Conservation (phyloP, 1,140 invertebrate species). For the Drosophila jambulina region DNA sequence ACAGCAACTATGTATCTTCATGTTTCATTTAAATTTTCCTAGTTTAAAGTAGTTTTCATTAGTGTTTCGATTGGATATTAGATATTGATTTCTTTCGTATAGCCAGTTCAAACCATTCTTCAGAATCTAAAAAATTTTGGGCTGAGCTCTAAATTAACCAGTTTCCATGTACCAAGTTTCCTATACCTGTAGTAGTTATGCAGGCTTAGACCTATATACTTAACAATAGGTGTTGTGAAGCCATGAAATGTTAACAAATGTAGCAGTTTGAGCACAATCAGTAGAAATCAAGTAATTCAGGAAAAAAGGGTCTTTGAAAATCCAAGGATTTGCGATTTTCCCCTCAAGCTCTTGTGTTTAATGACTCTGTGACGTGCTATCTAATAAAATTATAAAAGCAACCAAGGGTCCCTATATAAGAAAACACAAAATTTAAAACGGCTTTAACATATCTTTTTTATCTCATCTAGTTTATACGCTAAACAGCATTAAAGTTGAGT, state of each 20-base stretch:
- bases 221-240: too few relatives aligned
- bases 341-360: background rate
- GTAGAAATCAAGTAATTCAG: too few relatives aligned
- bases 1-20: too few relatives aligned
- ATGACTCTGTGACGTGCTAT: background rate
- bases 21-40: background rate
- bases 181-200: too few relatives aligned
- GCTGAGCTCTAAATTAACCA: too few relatives aligned
- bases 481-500: conserved; percentile 3
- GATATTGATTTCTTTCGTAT: background rate
- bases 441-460: conserved; percentile 3
- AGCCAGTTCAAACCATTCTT: too few relatives aligned
- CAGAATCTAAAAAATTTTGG: too few relatives aligned
- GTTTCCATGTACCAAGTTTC: too few relatives aligned
- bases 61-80: background rate
- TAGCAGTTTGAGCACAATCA: too few relatives aligned
- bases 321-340: background rate
- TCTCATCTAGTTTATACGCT: conserved; percentile 7
- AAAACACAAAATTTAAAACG: background rate
- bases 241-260: too few relatives aligned
- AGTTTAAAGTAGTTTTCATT: background rate
- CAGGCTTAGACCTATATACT: too few relatives aligned
- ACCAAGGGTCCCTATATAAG: background rate
- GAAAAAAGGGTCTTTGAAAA: background rate
- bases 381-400: background rate